These are phyloP conservation scores for Ophiothrix spiculata DNA, from an alignment of 35 echinoderm and acorn worm species.

Conservation along the genomic window DNA sequence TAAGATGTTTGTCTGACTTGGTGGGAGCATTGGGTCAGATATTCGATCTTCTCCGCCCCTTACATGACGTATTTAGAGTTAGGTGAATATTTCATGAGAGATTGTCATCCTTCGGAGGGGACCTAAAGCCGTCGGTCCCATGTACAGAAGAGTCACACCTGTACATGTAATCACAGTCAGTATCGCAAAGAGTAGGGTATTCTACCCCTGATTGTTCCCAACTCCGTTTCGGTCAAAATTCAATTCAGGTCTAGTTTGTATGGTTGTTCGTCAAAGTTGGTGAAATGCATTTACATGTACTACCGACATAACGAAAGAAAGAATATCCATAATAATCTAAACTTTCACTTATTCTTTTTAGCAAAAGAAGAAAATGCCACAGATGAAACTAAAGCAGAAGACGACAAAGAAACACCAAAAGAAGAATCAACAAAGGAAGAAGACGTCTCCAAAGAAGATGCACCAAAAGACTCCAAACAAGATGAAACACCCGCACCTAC, in stretches of 20 bases:
- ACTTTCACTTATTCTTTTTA: not conserved
- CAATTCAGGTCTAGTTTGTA: no score
- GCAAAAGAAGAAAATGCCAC: constrained; percentile 26
- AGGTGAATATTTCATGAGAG: no score
- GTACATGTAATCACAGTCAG: no score
- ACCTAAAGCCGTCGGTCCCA: no score
- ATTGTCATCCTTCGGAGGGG: no score
- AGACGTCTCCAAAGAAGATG: constrained; percentile 19
- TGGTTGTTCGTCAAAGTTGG: not conserved
- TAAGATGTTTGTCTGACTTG: no score
- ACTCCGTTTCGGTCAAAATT: not conserved
- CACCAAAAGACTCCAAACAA: not conserved
- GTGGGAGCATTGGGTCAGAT: no score
- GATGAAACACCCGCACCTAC: not conserved
- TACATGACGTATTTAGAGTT: no score
- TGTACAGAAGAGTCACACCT: no score
- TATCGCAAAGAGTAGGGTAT: no score
- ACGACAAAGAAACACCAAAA: constrained; percentile 17
- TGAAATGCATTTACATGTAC: not conserved
- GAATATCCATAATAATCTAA: not conserved
- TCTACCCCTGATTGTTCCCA: not conserved
- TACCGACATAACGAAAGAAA: not conserved
- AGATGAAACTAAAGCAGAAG: constrained; percentile 46
- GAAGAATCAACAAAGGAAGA: not conserved
- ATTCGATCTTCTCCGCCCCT: no score